phyloP scores from a whole-genome alignment of 2,113 vertebrate genomes.

The Saguinus midas region DNA sequence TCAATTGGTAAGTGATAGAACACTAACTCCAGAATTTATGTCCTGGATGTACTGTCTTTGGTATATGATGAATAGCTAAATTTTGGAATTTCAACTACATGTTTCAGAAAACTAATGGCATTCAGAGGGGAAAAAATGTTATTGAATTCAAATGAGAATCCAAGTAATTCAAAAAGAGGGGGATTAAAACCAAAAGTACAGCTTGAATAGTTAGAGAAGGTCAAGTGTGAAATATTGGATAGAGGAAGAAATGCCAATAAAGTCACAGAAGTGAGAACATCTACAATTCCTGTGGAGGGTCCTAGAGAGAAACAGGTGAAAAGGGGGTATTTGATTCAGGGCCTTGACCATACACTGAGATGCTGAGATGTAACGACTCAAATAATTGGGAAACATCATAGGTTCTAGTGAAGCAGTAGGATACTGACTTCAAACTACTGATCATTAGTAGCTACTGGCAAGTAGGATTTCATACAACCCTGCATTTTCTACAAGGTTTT shows the following conservation, averaged over 20 bases:
- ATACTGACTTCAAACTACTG: not conserved
- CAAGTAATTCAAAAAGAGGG: not conserved
- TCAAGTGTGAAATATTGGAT: not conserved
- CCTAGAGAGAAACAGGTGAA: not conserved
- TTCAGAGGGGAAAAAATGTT: not conserved
- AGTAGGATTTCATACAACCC: not conserved
- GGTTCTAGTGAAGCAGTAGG: not conserved
- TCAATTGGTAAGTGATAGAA: not conserved
- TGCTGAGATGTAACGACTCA: not conserved
- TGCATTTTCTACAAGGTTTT: not conserved
- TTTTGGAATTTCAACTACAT: constrained; percentile 7
- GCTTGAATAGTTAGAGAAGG: not conserved
- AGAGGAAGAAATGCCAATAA: not conserved
- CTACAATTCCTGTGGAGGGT: not conserved
- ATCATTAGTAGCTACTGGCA: not conserved
- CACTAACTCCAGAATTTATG: not conserved
- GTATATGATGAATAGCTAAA: not conserved
- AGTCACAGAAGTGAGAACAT: not conserved
- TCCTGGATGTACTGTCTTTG: not conserved
- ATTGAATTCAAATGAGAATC: not conserved
- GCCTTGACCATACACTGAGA: not conserved
- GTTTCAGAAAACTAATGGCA: not conserved
- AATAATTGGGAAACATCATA: not conserved
- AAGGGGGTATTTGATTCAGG: not conserved
- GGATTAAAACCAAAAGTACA: not conserved